Evolutionary conservation across 1,140 invertebrate species (phyloP), one percentile per base, ranked within the genome.

Genomic region (Drosophila truncata): DNA sequence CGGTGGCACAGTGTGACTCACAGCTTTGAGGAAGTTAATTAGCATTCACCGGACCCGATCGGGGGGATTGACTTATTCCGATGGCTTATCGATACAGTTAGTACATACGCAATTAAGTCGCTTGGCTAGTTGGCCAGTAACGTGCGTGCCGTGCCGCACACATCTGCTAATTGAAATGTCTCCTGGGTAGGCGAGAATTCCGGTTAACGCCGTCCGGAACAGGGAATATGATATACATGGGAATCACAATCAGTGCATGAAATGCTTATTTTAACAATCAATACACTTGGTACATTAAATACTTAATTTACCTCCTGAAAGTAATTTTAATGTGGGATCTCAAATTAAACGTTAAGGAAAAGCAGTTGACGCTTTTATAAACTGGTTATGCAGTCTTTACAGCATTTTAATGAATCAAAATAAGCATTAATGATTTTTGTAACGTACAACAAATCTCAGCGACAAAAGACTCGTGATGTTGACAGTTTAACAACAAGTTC

Each of bases 1-100:
- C 44, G 23, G 20, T 37, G 11, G 23, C 46, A 14, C n/a, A 33
- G n/a, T 23, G 59, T 67, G 49, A 71, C 18, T 44, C 37, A 55
- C 52, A 59, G 37, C n/a, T 47, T 82, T 61, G 54, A 90, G 85
- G 85, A 88, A 88, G 81, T 90, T 79, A 71, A 88, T 88, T 88
- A 66, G 66, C 66, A 88, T 88, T 66, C 85, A 63, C 33, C 65
- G 29, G 61, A n/a, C 60, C 66, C 44, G 42, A 39, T 50, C 20
- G 55, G 54, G 63, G 64, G 72, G 41, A 84, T 58, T 83, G 72
- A 70, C 72, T 77, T 80, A 50, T 71, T 82, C 66, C 74, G 80
- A 69, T 65, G 62, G 27, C 66, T n/a, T 62, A 37, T 35, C 66
- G 44, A 44, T 58, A 73, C 61, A 80, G 72, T 77, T 80, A 59